Percentiles rank a stretch among this genome's conserved stretches.
Evolutionary conservation across 92 coral and sea anemone species (phyloP).

Genomic region (Metridium senile): DNA sequence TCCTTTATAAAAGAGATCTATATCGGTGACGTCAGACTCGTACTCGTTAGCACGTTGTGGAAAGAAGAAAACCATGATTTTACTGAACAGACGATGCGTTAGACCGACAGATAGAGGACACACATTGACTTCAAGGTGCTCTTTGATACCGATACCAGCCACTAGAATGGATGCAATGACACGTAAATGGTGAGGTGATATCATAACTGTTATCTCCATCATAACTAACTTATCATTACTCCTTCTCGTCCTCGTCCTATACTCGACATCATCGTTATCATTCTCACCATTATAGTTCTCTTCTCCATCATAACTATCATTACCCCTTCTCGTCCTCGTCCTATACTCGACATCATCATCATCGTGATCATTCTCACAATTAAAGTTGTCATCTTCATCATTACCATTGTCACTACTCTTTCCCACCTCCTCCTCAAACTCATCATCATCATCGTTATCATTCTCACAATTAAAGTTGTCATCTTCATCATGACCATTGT

Average conservation of each 20-base stretch:
- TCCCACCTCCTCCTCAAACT: not conserved
- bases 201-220: not conserved
- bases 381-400: not conserved
- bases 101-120: constrained; percentile 96
- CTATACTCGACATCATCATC: not conserved
- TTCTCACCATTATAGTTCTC: not conserved
- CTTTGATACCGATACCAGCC: constrained; percentile 98
- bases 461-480: not conserved
- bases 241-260: not conserved
- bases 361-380: not conserved
- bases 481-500: not conserved
- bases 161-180: constrained; percentile 40
- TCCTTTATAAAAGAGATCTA: constrained; percentile 75
- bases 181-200: not conserved
- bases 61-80: constrained; percentile 94
- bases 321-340: too few relatives aligned
- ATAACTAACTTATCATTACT: too few relatives aligned
- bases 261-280: not conserved
- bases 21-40: constrained; percentile 76
- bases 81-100: constrained; percentile 80
- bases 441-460: not conserved
- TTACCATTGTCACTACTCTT: not conserved
- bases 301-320: not conserved
- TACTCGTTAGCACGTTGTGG: constrained; percentile 95
- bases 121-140: constrained; percentile 97